Conservation (phyloP, 2,113 vertebrate species). For the Myrmecophaga tridactyla region DNA sequence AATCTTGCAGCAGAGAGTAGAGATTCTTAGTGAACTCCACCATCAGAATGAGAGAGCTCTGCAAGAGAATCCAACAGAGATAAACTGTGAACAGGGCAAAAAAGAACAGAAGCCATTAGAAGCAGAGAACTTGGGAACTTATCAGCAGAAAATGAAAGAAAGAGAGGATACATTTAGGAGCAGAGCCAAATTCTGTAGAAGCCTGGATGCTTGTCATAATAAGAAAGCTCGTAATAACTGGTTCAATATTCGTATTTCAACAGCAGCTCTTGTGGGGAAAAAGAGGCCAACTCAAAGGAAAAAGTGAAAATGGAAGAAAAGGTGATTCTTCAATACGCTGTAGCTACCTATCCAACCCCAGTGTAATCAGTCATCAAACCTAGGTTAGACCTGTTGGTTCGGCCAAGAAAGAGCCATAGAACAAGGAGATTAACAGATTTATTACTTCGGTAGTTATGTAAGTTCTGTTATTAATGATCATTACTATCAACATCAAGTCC, state of each 20-base stretch:
- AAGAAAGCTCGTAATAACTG: slow-evolving; percentile 61
- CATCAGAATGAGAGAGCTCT: background rate
- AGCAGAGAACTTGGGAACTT: background rate
- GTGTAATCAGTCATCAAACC: background rate
- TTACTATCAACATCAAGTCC: background rate
- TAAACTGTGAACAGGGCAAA: background rate
- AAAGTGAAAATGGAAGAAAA: background rate
- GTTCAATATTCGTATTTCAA: slow-evolving; percentile 44
- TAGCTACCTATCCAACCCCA: background rate
- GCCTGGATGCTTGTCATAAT: background rate
- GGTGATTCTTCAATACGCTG: background rate
- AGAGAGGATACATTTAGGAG: background rate
- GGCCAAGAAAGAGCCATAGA: background rate
- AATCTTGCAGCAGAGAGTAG: slow-evolving; percentile 40
- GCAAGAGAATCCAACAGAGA: background rate
- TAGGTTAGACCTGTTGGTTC: background rate
- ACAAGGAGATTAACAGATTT: background rate
- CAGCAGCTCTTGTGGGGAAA: background rate
- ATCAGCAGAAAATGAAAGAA: background rate
- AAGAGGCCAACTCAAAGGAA: background rate
- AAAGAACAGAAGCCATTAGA: background rate
- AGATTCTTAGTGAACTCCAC: background rate
- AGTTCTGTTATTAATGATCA: background rate
- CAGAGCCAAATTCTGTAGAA: background rate
- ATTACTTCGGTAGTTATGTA: background rate